Conservation (phyloP, 2,113 vertebrate species). For the Brienomyrus longianalis region DNA sequence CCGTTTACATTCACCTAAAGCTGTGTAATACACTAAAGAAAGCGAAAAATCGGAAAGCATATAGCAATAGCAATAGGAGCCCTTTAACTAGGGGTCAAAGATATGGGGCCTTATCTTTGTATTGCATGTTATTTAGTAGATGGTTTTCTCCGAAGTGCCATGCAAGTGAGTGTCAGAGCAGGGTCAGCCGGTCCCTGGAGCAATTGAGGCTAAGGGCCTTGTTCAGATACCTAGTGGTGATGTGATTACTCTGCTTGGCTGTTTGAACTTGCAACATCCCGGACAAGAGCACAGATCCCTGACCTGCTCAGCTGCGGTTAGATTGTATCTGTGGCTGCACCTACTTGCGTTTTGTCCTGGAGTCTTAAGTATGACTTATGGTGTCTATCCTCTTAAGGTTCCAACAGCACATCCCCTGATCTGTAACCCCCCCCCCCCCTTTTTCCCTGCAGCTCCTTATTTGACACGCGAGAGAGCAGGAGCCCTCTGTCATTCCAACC, state of each 20-base stretch:
- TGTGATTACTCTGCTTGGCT: not conserved
- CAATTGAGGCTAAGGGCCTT: not conserved
- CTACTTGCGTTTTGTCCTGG: not conserved
- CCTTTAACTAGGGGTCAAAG: too few species aligned
- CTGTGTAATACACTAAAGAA: too few species aligned
- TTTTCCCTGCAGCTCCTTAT: slow-evolving; percentile 63
- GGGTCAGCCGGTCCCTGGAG: not conserved
- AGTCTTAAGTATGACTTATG: not conserved
- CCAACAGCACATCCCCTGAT: not conserved
- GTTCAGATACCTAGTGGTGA: not conserved
- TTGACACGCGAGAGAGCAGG: slow-evolving; percentile 68
- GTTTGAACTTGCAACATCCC: not conserved
- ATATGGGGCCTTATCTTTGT: not conserved
- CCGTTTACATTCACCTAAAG: too few species aligned
- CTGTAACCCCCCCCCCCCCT: too few species aligned
- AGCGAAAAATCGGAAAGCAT: too few species aligned
- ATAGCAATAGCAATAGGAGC: too few species aligned
- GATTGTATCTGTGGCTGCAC: not conserved
- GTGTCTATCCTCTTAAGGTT: not conserved
- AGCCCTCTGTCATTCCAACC: slow-evolving; percentile 84
- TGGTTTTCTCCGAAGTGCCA: not conserved
- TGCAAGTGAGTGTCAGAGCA: not conserved
- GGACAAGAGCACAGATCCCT: not conserved
- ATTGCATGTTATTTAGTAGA: not conserved
- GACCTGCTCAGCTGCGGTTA: not conserved